Percentiles rank a stretch among this genome's conserved stretches.
Conservation (phyloP, 2,113 vertebrate species). For the Phylloscopus trochiloides region DNA sequence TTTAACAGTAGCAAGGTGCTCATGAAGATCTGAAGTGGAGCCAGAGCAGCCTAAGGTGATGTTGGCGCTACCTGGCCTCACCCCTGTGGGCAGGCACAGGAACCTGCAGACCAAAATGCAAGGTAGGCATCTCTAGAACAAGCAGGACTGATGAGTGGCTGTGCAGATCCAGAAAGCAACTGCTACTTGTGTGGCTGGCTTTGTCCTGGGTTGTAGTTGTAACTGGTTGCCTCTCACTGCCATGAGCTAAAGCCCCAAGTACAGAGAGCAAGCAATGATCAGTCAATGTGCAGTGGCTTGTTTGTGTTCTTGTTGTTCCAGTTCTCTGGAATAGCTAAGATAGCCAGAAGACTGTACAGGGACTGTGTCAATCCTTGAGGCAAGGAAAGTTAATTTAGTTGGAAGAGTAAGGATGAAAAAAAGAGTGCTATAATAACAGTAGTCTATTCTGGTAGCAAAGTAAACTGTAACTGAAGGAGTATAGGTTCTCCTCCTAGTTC, state of each 20-base stretch:
- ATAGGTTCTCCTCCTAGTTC: not conserved
- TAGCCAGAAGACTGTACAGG: not conserved
- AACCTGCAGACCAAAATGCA: not conserved
- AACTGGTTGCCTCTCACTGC: not conserved
- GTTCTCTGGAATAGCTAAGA: conserved; percentile 25
- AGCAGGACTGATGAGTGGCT: not conserved
- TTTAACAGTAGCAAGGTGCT: not conserved
- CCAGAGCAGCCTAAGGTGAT: not conserved
- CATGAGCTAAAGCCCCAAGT: not conserved
- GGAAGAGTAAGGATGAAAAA: conserved; percentile 29
- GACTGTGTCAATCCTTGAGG: conserved; percentile 46
- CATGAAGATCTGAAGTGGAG: not conserved
- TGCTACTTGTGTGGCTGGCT: not conserved
- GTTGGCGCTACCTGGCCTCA: not conserved
- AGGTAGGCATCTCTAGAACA: not conserved
- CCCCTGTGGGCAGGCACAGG: not conserved
- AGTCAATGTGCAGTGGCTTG: not conserved
- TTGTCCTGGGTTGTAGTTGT: not conserved
- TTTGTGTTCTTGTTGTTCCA: conserved; percentile 49
- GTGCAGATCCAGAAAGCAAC: not conserved
- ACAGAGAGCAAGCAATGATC: not conserved
- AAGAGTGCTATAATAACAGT: not conserved
- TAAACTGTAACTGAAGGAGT: not conserved
- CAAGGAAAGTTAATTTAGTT: conserved; percentile 61
- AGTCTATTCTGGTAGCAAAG: not conserved